phyloP scores from a whole-genome alignment of 2,888 invertebrate species.

The Cheilosia scutellata region DNA sequence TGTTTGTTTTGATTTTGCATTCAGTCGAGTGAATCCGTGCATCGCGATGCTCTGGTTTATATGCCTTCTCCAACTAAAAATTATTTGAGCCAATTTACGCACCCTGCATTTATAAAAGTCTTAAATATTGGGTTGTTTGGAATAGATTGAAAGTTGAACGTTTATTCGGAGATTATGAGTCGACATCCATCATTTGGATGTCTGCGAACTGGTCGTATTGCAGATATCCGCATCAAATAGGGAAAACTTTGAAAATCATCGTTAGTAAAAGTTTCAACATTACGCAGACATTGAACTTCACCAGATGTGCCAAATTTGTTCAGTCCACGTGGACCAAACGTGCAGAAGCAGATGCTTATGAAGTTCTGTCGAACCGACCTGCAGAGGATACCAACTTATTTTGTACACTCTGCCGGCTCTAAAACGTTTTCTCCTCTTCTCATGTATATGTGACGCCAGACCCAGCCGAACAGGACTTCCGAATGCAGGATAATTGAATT shows the following conservation, averaged over 20 bases:
- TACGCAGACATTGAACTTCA: slow-evolving; percentile 11
- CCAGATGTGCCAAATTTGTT: slow-evolving; percentile 16
- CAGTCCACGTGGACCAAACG: neutral
- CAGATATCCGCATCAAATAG: slow-evolving; percentile 30
- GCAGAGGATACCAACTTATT: too few relatives aligned
- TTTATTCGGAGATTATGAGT: slow-evolving; percentile 33
- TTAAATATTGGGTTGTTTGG: neutral
- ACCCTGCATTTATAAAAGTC: neutral
- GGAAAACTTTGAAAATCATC: slow-evolving; percentile 33
- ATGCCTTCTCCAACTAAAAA: neutral
- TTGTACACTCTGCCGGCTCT: too few relatives aligned
- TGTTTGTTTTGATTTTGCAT: slow-evolving; percentile 42
- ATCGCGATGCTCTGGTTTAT: neutral
- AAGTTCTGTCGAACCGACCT: too few relatives aligned
- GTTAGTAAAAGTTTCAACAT: slow-evolving; percentile 36
- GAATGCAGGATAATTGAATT: slow-evolving; percentile 60
- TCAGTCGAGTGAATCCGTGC: slow-evolving; percentile 7
- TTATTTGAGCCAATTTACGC: neutral
- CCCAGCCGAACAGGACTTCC: slow-evolving; percentile 19
- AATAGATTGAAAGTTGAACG: slow-evolving; percentile 2
- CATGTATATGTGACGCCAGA: slow-evolving; percentile 9
- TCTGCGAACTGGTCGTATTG: slow-evolving; percentile 25
- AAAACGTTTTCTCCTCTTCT: too few relatives aligned
- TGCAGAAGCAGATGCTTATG: neutral
- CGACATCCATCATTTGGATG: slow-evolving; percentile 46